Evolutionary conservation across 2,888 invertebrate genomes (phyloP).

Genomic region (Platycheirus albimanus): DNA sequence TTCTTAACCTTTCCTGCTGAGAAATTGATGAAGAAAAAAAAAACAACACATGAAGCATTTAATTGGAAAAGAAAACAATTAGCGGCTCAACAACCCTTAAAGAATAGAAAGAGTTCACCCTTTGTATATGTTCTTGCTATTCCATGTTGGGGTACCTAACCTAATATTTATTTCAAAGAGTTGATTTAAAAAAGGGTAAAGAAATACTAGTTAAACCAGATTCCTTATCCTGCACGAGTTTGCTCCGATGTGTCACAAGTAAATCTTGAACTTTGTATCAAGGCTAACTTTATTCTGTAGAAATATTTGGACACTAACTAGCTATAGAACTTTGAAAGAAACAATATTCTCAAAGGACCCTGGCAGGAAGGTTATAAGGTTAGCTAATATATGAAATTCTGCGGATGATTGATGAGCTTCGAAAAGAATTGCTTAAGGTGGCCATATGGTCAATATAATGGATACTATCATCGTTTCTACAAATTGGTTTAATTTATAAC

Average conservation of each 20-base stretch:
- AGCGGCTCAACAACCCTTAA: conserved; percentile 18
- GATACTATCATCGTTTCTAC: too few species aligned
- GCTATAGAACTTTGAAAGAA: not conserved
- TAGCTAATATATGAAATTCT: conserved; percentile 38
- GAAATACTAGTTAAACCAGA: conserved; percentile 24
- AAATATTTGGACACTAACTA: conserved; percentile 61
- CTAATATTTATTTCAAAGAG: not conserved
- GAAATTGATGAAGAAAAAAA: too few species aligned
- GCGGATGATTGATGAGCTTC: conserved; percentile 60
- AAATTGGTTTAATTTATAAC: not conserved
- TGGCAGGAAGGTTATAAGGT: conserved; percentile 44
- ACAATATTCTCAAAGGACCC: conserved; percentile 34
- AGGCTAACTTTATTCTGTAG: conserved; percentile 27
- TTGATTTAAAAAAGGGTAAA: conserved; percentile 1
- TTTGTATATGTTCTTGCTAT: not conserved
- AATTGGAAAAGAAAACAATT: not conserved
- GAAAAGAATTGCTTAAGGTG: not conserved
- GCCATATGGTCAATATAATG: not conserved
- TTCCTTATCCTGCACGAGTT: conserved; percentile 17
- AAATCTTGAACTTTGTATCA: conserved; percentile 54
- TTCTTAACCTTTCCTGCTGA: too few species aligned
- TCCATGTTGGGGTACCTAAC: not conserved
- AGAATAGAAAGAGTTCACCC: not conserved
- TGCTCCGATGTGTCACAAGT: conserved; percentile 37
- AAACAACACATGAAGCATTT: not conserved